Conservation (phyloP, 2,113 vertebrate species). For the Serilophus lunatus region DNA sequence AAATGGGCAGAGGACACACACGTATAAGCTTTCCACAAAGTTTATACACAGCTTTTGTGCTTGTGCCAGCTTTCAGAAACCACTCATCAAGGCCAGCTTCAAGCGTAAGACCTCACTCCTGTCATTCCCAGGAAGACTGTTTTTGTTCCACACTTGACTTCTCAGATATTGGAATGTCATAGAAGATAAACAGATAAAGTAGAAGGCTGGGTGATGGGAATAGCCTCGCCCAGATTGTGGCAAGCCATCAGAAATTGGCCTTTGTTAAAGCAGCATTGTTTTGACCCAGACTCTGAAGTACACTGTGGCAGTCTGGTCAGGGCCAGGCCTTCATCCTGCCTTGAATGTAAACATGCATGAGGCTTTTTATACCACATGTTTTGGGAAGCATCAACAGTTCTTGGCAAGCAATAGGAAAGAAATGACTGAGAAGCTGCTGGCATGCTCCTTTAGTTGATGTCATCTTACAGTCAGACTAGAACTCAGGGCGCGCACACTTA, state of each 20-base stretch:
- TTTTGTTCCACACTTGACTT: neutral
- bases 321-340: neutral
- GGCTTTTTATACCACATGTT: slow-evolving; percentile 17
- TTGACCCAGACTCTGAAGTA: neutral
- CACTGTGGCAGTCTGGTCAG: neutral
- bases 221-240: neutral
- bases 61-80: neutral
- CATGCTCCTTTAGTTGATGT: slow-evolving; percentile 29
- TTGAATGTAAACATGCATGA: slow-evolving; percentile 20
- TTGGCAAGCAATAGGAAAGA: slow-evolving; percentile 15
- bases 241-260: neutral
- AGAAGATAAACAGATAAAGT: neutral
- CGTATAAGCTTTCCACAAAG: neutral
- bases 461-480: neutral
- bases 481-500: neutral
- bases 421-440: slow-evolving; percentile 32
- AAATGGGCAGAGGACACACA: neutral
- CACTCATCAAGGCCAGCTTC: neutral
- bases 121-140: neutral
- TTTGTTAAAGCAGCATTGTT: neutral
- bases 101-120: neutral
- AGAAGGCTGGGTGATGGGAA: neutral
- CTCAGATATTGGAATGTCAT: neutral
- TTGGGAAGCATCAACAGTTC: slow-evolving; percentile 25
- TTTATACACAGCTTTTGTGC: neutral